phyloP scores from a whole-genome alignment of 2,888 invertebrate species.

The Cosmia trapezina region DNA sequence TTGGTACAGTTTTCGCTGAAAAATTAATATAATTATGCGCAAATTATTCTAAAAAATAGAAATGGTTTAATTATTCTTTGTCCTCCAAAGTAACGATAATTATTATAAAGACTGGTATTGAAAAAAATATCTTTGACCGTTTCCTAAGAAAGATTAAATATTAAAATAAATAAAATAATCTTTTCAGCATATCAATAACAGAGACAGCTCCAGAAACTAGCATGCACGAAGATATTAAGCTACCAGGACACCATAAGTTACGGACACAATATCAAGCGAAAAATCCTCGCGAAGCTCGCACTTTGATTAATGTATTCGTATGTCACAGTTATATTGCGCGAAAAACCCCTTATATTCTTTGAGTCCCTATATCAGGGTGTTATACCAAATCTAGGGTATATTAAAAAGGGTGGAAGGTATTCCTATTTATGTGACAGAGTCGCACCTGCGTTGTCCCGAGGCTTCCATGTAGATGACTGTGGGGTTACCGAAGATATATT shows the following conservation, averaged over 20 bases:
- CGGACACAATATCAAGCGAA: slow-evolving; percentile 82
- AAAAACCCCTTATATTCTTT: slow-evolving; percentile 78
- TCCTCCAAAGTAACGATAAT: not conserved
- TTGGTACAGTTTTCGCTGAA: not conserved
- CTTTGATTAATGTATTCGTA: slow-evolving; percentile 89
- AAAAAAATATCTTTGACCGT: not conserved
- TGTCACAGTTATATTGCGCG: slow-evolving; percentile 87
- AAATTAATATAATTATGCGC: not conserved
- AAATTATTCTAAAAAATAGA: not conserved
- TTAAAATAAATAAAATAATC: slow-evolving; percentile 20
- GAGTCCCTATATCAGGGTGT: slow-evolving; percentile 82
- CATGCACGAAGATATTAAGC: slow-evolving; percentile 68
- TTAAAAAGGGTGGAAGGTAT: slow-evolving; percentile 84
- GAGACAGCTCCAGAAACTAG: slow-evolving; percentile 64
- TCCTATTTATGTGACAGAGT: slow-evolving; percentile 82
- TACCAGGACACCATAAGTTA: slow-evolving; percentile 83
- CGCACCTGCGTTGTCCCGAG: slow-evolving; percentile 78
- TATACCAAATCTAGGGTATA: slow-evolving; percentile 89
- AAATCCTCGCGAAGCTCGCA: slow-evolving; percentile 74
- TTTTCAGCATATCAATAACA: slow-evolving; percentile 47
- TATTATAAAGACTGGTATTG: not conserved
- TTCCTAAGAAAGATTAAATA: slow-evolving; percentile 11
- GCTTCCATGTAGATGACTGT: slow-evolving; percentile 64
- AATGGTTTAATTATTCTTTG: not conserved
- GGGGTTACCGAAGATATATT: slow-evolving; percentile 65